Base-by-base conservation (phyloP, 2,888 invertebrate genomes). In the Neoascia interrupta region DNA sequence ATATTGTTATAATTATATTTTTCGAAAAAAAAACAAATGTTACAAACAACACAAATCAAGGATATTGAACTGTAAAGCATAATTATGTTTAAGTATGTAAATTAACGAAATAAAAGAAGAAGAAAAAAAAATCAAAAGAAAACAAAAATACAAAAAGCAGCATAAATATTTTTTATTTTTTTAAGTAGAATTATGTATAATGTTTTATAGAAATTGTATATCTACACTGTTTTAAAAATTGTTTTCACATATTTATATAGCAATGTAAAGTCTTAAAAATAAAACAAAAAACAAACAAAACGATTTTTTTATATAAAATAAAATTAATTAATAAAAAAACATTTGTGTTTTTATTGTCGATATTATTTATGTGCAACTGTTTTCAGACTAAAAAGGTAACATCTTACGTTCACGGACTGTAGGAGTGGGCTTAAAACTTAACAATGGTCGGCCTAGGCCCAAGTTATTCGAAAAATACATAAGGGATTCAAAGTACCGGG, bases 191-290 rank as follows among this genome's bases (percentile, higher is more conserved):
- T 21, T 53, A 8, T 43, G 23, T 16, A 56, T 53, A 41, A 36
- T 45, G n/a, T 31, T 31, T 45, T 43, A 45, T 60, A 10, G 10
- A 64, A 60, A 66, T 72, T 73, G 56, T 68, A 56, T 26, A n/a
- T n/a, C n/a, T n/a, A 61, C 79, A 79, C 73, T 79, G 79, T 79
- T 79, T 79, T 61, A n/a, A 66, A n/a, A 73, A 61, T 79, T 72
- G 66, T 79, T 79, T 79, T 79, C 66, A 79, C 66, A 68, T 73
- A 79, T 79, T 73, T 72, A 73, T 79, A 73, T 73, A 79, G 66
- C 66, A 73, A 51, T 73, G 73, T 73, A 79, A 54, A 53, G 34
- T 45, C 51, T 61, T 56, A 51, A 63, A 61, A 60, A 53, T 36
- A 34, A 41, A 53, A 58, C 37, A 41, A 47, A 39, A 72, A 58